Evolutionary conservation across 2,113 vertebrate genomes (phyloP).

Genomic region (Gopherus evgoodei): DNA sequence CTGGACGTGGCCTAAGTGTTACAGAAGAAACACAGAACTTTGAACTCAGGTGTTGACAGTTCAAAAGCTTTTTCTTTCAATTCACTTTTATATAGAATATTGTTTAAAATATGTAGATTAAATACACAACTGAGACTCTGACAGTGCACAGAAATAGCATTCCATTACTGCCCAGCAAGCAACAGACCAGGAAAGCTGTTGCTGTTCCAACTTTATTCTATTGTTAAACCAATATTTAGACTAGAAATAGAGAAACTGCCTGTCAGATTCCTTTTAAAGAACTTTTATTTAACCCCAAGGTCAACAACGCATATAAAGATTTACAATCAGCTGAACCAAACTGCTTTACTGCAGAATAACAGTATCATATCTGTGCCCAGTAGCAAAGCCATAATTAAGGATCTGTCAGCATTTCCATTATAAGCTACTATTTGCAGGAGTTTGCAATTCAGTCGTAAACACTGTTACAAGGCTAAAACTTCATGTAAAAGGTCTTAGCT

Average conservation of each 20-base stretch:
- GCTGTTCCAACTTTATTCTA: not conserved
- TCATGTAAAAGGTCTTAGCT: not conserved
- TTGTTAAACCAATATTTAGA: not conserved
- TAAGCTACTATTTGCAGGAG: not conserved
- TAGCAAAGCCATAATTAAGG: not conserved
- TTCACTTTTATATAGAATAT: not conserved
- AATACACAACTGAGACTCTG: not conserved
- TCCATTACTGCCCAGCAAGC: not conserved
- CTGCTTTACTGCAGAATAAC: not conserved
- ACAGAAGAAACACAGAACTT: not conserved
- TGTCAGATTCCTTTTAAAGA: not conserved
- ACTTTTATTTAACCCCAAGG: not conserved
- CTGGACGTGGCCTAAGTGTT: not conserved
- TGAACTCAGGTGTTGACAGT: accelerated
- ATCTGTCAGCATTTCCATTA: not conserved
- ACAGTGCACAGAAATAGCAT: not conserved
- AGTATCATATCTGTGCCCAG: not conserved
- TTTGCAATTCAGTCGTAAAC: not conserved
- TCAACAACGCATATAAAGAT: not conserved
- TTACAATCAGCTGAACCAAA: not conserved
- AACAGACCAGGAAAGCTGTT: not conserved
- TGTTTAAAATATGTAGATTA: not conserved
- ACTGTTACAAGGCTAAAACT: not conserved
- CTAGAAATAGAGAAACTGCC: not conserved
- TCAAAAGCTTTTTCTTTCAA: not conserved